These are phyloP conservation scores for Hartigia nigra DNA, from an alignment of 2,888 invertebrate genomes.

Conservation along the genomic window DNA sequence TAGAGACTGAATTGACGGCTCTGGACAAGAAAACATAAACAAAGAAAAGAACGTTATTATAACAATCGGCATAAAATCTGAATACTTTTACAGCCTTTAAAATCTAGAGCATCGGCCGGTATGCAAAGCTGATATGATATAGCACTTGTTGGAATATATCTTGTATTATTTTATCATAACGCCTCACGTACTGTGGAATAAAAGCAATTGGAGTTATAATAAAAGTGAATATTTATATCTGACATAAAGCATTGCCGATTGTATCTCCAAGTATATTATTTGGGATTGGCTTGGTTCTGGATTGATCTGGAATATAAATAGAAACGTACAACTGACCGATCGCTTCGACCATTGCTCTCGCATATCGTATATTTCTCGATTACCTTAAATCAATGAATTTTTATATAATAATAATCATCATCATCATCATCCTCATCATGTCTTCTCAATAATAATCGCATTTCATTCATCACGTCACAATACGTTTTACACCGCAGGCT, in stretches of 20 bases:
- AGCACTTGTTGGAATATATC: neutral
- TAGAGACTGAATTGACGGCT: neutral
- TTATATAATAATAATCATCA: slow-evolving; percentile 52
- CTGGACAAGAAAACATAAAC: neutral
- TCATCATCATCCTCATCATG: slow-evolving; percentile 5
- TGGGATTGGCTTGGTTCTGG: neutral
- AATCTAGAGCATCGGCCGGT: neutral
- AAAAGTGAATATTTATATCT: neutral
- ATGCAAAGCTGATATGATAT: neutral
- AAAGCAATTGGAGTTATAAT: neutral
- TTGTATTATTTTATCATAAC: neutral
- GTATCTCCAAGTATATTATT: neutral
- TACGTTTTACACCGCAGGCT: neutral
- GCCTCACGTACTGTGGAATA: neutral
- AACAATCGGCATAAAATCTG: neutral
- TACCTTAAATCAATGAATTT: slow-evolving; percentile 56
- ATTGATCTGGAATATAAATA: neutral
- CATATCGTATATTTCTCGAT: slow-evolving; percentile 62
- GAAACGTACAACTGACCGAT: neutral
- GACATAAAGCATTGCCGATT: neutral
- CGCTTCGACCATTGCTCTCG: slow-evolving; percentile 49
- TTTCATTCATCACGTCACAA: neutral
- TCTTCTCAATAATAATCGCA: slow-evolving; percentile 3
- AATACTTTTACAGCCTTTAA: neutral
- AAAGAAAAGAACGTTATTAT: slow-evolving; percentile 5